phyloP scores from a whole-genome alignment of 2,113 vertebrate species.

The Pica pica region DNA sequence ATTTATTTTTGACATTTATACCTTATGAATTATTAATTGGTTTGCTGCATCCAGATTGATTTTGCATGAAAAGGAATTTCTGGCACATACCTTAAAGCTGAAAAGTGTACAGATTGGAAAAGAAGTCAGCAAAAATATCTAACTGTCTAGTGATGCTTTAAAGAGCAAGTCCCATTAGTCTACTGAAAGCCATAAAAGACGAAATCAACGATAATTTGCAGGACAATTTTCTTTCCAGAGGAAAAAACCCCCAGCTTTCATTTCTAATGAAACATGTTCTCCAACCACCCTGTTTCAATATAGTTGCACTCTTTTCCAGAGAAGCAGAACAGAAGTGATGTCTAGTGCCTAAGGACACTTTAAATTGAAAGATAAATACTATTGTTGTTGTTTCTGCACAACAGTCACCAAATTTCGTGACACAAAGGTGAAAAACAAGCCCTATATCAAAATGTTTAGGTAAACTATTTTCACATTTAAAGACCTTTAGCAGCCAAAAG shows the following conservation, averaged over 20 bases:
- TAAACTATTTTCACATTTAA: background rate
- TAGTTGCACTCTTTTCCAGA: background rate
- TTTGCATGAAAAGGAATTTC: constrained; percentile 8
- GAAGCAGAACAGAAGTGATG: background rate
- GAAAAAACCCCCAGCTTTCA: background rate
- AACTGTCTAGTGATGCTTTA: background rate
- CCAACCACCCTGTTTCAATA: background rate
- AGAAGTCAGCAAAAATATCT: background rate
- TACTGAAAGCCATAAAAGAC: background rate
- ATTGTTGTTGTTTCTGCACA: background rate
- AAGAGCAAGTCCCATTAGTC: background rate
- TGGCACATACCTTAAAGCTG: background rate
- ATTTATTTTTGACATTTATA: constrained; percentile 21
- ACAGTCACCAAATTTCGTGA: background rate
- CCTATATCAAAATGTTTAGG: background rate
- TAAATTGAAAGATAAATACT: background rate
- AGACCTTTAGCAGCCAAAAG: background rate
- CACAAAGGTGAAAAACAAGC: background rate
- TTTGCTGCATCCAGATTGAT: background rate
- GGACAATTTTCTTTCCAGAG: background rate
- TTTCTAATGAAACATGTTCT: background rate
- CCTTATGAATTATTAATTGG: constrained; percentile 27
- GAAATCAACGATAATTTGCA: background rate
- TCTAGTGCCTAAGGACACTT: background rate
- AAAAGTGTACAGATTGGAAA: background rate